Conservation (phyloP, 1,140 invertebrate genomes). For the Pseudachorutes palmiensis region DNA sequence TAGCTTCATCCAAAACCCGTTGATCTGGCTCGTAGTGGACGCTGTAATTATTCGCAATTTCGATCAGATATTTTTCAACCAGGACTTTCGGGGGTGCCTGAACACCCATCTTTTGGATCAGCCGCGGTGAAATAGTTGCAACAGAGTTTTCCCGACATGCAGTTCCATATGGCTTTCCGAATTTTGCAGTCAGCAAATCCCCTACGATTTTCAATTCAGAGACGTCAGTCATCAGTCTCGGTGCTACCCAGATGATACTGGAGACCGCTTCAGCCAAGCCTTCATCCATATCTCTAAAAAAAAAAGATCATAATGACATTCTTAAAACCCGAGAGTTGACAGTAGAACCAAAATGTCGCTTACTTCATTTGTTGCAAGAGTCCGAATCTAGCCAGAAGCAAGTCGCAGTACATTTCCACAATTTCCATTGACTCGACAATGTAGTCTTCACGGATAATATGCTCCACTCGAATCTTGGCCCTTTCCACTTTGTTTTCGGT, state of each 20-base stretch:
- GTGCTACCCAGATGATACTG: constrained; percentile 92
- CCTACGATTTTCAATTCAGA: constrained; percentile 84
- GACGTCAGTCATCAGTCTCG: constrained; percentile 72
- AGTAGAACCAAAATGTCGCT: constrained; percentile 35
- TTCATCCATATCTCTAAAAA: constrained; percentile 73
- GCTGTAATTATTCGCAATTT: constrained; percentile 93
- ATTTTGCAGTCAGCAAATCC: constrained; percentile 83
- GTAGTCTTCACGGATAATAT: constrained; percentile 98
- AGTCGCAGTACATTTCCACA: constrained; percentile 98
- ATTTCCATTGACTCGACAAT: constrained; percentile 98
- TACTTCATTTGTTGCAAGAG: constrained; percentile 94
- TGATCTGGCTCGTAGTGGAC: constrained; percentile 87
- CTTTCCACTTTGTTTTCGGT: constrained; percentile 78
- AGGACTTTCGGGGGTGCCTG: constrained; percentile 92
- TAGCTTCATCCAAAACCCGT: constrained; percentile 74
- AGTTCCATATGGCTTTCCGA: constrained; percentile 86
- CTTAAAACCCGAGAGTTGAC: no score
- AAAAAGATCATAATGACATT: constrained; percentile 5
- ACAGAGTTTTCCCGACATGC: constrained; percentile 67
- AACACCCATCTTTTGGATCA: constrained; percentile 91
- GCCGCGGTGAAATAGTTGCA: constrained; percentile 82
- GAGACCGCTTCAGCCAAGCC: constrained; percentile 93
- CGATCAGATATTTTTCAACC: constrained; percentile 90
- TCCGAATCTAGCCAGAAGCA: constrained; percentile 93
- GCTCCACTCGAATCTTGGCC: constrained; percentile 93